Percentiles rank a stretch among this genome's conserved stretches.
phyloP scores from a whole-genome alignment of 1,140 invertebrate genomes.

The Scylla paramamosain region DNA sequence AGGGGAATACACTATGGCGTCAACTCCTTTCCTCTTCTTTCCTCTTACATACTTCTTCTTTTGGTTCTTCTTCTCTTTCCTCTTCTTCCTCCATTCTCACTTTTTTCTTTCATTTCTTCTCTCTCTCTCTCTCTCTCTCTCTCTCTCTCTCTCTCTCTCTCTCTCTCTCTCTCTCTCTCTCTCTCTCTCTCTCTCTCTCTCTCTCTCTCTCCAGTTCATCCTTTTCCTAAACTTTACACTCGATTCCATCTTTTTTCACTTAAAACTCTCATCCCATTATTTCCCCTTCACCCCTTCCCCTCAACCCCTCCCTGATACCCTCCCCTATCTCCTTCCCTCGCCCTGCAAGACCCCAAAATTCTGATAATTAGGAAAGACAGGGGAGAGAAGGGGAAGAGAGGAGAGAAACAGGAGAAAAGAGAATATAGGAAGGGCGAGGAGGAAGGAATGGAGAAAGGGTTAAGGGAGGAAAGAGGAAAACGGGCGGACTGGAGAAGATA shows the following conservation, averaged over 20 bases:
- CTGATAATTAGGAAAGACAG: not conserved
- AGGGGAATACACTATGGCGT: not conserved
- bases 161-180: not conserved
- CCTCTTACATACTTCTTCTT: not conserved
- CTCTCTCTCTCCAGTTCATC: not conserved
- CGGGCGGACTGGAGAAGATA: no score
- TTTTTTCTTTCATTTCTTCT: not conserved
- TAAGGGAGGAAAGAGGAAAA: no score
- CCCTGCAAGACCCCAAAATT: not conserved
- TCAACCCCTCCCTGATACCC: not conserved
- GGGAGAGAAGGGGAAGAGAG: not conserved
- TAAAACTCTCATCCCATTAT: not conserved
- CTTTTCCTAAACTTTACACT: not conserved
- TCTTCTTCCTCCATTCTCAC: not conserved
- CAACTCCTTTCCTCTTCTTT: not conserved
- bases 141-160: not conserved
- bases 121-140: not conserved
- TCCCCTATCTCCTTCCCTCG: no score
- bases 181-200: not conserved
- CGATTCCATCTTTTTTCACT: not conserved
- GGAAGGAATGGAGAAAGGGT: no score
- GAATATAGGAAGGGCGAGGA: not conserved
- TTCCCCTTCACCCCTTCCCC: not conserved
- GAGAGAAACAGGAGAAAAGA: not conserved
- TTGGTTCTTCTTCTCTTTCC: not conserved